Evolutionary conservation across 2,113 vertebrate genomes (phyloP), one percentile per base, ranked within the genome.

Genomic region (Nanorana parkeri): DNA sequence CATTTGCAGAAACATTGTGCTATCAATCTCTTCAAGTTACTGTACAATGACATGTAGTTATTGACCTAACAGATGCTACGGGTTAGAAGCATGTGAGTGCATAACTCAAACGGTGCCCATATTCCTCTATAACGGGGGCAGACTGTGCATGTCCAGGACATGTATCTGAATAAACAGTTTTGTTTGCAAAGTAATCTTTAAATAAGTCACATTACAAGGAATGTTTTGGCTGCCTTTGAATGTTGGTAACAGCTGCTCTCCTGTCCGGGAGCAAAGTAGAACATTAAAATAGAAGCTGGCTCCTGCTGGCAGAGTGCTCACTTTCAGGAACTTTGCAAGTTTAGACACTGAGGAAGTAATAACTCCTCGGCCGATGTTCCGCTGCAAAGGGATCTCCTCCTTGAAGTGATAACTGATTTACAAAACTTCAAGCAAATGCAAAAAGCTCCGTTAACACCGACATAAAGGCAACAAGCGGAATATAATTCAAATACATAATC

Each of bases 261-360:
- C 17, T 15, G 51, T 56, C 29, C 65, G 61, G 36, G 41, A 60
- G 13, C 66, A 61, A 58, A 0, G 13, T 15, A 2, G 21, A 60
- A 32, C 10, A 51, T 60, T 68, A 36, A 79, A 76, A 76, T 63
- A 76, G 73, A 63, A 63, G 20, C n/a, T 64, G 55, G 29, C 58
- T 63, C 8, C 32, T 24, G 73, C 11, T 11, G 21, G 19, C 24
- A 29, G 24, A 47, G 41, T 10, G 41, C 13, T 47, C 32, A 10
- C 13, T 13, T 47, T 47, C 41, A 47, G 32, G 55, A 58, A 16
- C 71, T 54, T 24, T 24, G 73, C 56, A 76, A 63, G 29, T 76
- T 76, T 63, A 76, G 32, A 41, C 21, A 26, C 47, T 26, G 20
- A 65, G 63, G 63, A 65, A 65, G 63, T 65, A 65, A 65, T 65